Percentiles rank a stretch among this genome's conserved stretches.
Conservation (phyloP, 2,888 invertebrate species). For the Heliconius charithonia region DNA sequence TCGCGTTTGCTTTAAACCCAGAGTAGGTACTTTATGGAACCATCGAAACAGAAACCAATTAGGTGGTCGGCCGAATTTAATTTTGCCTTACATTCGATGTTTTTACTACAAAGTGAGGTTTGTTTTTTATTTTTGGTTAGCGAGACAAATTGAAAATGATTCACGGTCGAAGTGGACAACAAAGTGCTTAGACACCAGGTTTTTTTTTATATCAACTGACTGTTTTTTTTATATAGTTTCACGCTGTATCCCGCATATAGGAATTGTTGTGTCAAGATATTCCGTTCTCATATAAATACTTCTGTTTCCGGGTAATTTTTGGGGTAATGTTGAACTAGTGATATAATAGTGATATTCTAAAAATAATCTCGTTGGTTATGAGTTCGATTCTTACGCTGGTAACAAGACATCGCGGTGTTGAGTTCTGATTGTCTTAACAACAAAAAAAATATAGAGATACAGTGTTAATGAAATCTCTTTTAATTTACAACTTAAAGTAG, state of each 20-base stretch:
- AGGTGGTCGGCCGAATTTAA: not conserved
- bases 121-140: not conserved
- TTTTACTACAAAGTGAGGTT: not conserved
- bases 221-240: no score
- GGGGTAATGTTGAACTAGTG: no score
- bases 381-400: not conserved
- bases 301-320: no score
- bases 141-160: not conserved
- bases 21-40: not conserved
- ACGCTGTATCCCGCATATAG: no score
- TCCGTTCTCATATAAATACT: no score
- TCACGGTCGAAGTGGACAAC: not conserved
- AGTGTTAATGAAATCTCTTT: no score
- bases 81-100: not conserved
- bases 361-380: not conserved
- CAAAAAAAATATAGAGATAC: no score
- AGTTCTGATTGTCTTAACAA: no score
- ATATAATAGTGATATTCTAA: not conserved
- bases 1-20: not conserved
- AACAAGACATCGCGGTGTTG: not conserved
- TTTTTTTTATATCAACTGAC: not conserved
- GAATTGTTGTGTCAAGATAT: no score
- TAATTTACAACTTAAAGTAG: no score
- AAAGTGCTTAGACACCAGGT: not conserved
- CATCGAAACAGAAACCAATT: conserved; percentile 10